Evolutionary conservation across 2,113 vertebrate species (phyloP), one percentile per base, ranked within the genome.

Genomic region (Crotalus tigris): DNA sequence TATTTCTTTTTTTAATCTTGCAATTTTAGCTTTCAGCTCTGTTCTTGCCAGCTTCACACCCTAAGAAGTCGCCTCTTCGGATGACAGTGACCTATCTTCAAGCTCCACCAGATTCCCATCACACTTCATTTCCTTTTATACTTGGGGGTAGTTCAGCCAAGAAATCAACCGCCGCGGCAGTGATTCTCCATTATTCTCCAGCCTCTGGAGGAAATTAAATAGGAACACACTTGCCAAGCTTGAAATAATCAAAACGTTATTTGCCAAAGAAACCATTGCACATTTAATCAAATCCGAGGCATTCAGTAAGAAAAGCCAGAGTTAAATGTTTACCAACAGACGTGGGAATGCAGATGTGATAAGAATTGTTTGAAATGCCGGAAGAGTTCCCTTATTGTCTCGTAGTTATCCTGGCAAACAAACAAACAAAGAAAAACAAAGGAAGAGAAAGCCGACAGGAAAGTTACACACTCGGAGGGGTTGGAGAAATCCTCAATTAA

Each of bases 1-100:
- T 92, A 90, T 95, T 96, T 91, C 90, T 95, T 96, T 96, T 96
- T 64, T 13, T n/a, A n/a, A 95, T 96, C 96, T 96, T 91, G 0
- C 92, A 94, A 96, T 95, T 95, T 89, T 95, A 96, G 95, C 95
- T 94, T 96, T 97, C 95, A 95, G 92, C 92, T 88, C 92, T 92
- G 87, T 69, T 95, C 93, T 61, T 55, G 53, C 94, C 95, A 96
- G 95, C 96, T 92, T 94, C 95, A 95, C 59, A 96, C 95, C 92
- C 94, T 93, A 90, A 95, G 33, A 95, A 95, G 96, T 95, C 92
- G 94, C 92, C 90, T 91, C 90, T 93, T 55, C 89, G 57, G 89
- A 85, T 0, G 1, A 94, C 59, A 94, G 93, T 93, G 93, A 93
- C 95, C 95, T 92, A 96, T 95, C 93, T 95, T 95, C 93, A 95